Conservation (phyloP, 2,113 vertebrate species). For the Rhizomys pruinosus region DNA sequence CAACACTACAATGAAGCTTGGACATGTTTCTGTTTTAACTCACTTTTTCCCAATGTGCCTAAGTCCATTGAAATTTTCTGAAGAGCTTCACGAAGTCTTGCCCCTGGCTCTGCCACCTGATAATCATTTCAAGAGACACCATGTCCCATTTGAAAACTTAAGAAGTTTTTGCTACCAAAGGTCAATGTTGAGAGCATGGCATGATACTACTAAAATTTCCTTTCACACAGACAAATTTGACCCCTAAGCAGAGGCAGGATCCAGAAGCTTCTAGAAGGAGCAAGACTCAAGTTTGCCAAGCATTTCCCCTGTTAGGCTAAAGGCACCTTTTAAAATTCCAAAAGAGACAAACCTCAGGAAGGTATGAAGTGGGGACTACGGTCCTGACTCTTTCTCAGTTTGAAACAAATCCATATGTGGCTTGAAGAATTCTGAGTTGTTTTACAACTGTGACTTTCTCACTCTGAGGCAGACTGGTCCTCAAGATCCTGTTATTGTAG, state of each 20-base stretch:
- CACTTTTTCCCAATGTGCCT: neutral
- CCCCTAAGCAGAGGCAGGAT: constrained; percentile 14
- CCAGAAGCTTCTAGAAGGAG: constrained; percentile 61
- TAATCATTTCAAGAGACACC: constrained; percentile 29
- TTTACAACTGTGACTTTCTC: neutral
- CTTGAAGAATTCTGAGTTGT: neutral
- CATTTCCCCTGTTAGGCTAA: constrained; percentile 9
- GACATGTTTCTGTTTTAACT: neutral
- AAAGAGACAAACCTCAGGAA: too few relatives aligned
- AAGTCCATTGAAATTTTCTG: neutral
- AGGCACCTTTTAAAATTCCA: constrained; percentile 52
- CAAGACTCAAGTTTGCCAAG: neutral
- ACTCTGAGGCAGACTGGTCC: neutral
- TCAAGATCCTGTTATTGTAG: neutral
- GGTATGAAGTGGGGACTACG: too few relatives aligned
- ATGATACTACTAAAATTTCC: constrained; percentile 62
- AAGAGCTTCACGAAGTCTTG: neutral
- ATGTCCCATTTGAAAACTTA: constrained; percentile 20
- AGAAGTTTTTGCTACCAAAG: constrained; percentile 25
- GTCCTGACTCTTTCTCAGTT: neutral
- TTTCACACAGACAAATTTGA: constrained; percentile 64
- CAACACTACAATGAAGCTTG: neutral
- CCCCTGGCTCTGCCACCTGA: neutral
- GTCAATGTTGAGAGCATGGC: constrained; percentile 39
- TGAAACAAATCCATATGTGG: neutral